Conservation (phyloP, 2,797 vertebrate species). For the Clamator glandarius region DNA sequence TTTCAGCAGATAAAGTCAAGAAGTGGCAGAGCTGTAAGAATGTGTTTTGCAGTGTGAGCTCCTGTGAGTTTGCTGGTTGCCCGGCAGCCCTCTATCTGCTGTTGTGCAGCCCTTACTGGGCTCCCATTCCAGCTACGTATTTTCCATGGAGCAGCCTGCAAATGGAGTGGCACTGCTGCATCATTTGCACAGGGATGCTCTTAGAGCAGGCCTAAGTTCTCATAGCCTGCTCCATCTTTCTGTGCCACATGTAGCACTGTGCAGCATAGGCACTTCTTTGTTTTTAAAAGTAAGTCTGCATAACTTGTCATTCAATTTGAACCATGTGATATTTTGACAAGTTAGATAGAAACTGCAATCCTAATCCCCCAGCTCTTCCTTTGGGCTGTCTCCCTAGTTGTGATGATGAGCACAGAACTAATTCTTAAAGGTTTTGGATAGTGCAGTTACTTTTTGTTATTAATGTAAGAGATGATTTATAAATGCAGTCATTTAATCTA, state of each 20-base stretch:
- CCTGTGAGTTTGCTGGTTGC: fast-evolving
- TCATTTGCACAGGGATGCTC: neutral
- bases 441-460: neutral
- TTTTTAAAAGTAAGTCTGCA: neutral
- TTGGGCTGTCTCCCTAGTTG: neutral
- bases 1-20: neutral
- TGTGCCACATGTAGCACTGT: neutral
- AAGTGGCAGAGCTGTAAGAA: neutral
- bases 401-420: neutral
- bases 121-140: fast-evolving
- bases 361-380: neutral
- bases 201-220: neutral
- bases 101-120: neutral
- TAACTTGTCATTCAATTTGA: neutral
- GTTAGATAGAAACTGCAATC: neutral
- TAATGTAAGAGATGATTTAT: neutral
- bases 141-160: too few species aligned
- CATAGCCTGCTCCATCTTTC: fast-evolving
- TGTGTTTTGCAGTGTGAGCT: neutral
- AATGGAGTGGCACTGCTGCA: fast-evolving
- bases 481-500: neutral
- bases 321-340: fast-evolving
- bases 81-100: neutral
- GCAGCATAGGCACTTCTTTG: neutral
- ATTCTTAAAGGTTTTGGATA: neutral